phyloP scores from a whole-genome alignment of 64 coral and sea anemone species.

The Orbicella faveolata region DNA sequence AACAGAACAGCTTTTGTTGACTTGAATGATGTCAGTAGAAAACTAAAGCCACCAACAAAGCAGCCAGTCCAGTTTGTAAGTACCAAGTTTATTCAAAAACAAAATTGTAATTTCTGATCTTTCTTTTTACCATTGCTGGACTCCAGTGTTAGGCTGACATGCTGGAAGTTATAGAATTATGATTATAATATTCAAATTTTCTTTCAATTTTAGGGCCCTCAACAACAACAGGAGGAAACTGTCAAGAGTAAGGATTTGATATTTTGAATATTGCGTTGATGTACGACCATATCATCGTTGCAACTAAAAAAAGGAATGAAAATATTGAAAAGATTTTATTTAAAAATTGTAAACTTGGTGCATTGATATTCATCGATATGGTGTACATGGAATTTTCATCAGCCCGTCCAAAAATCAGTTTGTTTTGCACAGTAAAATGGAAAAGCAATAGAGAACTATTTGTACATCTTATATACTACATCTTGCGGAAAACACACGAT shows the following conservation, averaged over 20 bases:
- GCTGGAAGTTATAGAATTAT: no score
- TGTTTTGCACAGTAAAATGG: no score
- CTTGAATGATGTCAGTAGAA: constrained; percentile 29
- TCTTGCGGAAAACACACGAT: no score
- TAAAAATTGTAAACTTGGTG: no score
- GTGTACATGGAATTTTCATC: no score
- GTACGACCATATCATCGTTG: no score
- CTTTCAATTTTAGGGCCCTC: not conserved
- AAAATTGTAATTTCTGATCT: not conserved
- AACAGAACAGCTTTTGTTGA: constrained; percentile 28
- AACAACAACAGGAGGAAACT: not conserved
- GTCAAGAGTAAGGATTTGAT: not conserved
- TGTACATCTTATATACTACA: no score
- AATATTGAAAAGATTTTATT: not conserved
- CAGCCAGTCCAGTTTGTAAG: not conserved
- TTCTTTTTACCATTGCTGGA: not conserved
- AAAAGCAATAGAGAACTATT: no score
- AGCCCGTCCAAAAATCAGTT: no score
- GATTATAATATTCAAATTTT: not conserved
- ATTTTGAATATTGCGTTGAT: not conserved
- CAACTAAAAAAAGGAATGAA: no score
- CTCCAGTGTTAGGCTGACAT: no score
- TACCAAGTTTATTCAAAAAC: not conserved
- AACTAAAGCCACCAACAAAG: not conserved
- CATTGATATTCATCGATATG: no score